Percentiles rank a stretch among this genome's conserved stretches.
Conservation (phyloP, 1,140 invertebrate species). For the Coboldia fuscipes region DNA sequence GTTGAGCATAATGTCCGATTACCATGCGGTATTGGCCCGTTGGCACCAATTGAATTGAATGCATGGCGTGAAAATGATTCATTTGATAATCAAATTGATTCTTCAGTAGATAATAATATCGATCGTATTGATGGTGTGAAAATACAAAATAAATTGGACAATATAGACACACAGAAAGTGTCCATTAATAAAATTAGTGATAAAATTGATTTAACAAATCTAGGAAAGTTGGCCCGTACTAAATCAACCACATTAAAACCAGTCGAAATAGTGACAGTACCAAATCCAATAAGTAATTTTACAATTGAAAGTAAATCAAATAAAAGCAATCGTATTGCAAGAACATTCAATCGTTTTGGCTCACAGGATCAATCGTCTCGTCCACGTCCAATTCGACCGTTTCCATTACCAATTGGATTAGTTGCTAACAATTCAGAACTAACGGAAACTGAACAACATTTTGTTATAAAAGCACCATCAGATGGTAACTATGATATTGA, state of each 20-base stretch:
- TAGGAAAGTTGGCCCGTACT: too few relatives aligned
- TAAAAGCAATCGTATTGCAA: too few relatives aligned
- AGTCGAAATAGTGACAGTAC: too few relatives aligned
- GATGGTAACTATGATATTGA: slow-evolving; percentile 19
- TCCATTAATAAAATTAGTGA: too few relatives aligned
- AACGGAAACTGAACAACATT: neutral
- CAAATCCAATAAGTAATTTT: neutral
- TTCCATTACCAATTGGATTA: too few relatives aligned
- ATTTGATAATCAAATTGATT: slow-evolving; percentile 4
- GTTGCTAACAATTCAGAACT: neutral
- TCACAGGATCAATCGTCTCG: too few relatives aligned
- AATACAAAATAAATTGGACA: neutral
- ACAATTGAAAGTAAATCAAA: neutral
- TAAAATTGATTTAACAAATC: too few relatives aligned
- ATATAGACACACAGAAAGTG: neutral
- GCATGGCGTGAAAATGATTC: slow-evolving; percentile 21
- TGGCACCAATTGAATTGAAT: slow-evolving; percentile 14
- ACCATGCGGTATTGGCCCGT: slow-evolving; percentile 11
- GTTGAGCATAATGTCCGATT: slow-evolving; percentile 15
- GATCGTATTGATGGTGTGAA: neutral
- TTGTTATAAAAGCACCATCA: slow-evolving; percentile 7
- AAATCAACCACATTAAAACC: too few relatives aligned
- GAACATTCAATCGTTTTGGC: too few relatives aligned
- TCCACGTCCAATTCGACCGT: too few relatives aligned
- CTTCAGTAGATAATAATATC: neutral